Conservation (phyloP, 2,113 vertebrate species). For the Phocoena sinus region DNA sequence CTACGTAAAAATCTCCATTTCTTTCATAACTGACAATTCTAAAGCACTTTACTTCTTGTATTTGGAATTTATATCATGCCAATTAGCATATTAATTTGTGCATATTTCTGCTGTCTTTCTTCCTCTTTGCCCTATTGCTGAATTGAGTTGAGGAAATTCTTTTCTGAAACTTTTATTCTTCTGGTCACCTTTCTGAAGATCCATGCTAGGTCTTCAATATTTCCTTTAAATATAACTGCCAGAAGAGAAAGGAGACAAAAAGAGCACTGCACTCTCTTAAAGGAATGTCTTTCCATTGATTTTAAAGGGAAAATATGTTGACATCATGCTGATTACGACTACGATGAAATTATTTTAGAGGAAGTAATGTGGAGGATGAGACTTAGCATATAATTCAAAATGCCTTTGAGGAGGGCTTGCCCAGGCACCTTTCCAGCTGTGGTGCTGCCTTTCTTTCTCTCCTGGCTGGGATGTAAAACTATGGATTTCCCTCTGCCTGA, state of each 20-base stretch:
- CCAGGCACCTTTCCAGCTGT: rapidly evolving
- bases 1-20: constrained; percentile 39
- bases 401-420: background rate
- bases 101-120: background rate
- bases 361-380: background rate
- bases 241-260: background rate
- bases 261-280: background rate
- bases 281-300: background rate
- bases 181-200: background rate
- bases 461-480: background rate
- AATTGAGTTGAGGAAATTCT: background rate
- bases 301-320: background rate
- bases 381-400: background rate
- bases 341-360: background rate
- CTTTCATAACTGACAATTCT: constrained; percentile 31
- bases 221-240: background rate
- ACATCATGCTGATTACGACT: background rate
- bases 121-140: background rate
- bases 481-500: background rate
- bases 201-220: background rate
- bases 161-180: background rate
- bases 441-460: background rate
- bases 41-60: constrained; percentile 16
- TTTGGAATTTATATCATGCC: constrained; percentile 28
- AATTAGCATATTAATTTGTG: constrained; percentile 34